Conservation (phyloP, 2,797 vertebrate genomes). For the Mastacembelus armatus region DNA sequence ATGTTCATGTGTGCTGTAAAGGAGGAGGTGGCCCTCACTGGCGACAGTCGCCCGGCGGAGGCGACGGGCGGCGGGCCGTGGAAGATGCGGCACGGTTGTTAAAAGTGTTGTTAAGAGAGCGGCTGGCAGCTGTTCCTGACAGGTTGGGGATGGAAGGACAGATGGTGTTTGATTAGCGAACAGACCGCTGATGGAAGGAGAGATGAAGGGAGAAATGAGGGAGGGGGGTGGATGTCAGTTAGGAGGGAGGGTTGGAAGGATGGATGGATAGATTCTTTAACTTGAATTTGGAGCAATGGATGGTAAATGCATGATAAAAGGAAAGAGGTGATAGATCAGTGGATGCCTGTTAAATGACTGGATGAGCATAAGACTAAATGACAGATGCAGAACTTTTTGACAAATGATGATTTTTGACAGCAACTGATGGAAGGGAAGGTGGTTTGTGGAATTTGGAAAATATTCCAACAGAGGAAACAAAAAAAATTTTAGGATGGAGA, state of each 20-base stretch:
- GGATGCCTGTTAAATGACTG: too few relatives aligned
- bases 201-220: conserved; percentile 84
- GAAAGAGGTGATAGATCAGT: not conserved
- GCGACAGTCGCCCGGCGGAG: conserved; percentile 43
- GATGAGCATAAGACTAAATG: not conserved
- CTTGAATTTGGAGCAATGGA: conserved; percentile 9
- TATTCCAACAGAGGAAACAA: not conserved
- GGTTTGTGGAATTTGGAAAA: not conserved
- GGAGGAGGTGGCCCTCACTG: conserved; percentile 47
- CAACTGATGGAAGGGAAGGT: not conserved
- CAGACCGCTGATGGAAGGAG: conserved; percentile 97
- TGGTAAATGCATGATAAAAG: not conserved
- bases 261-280: conserved; percentile 21
- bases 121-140: conserved; percentile 89
- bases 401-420: not conserved
- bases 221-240: conserved; percentile 44
- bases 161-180: conserved; percentile 99
- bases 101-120: conserved; percentile 99
- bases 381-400: not conserved
- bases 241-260: conserved; percentile 29
- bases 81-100: conserved; percentile 97
- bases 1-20: conserved; percentile 42
- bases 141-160: conserved; percentile 99
- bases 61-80: conserved; percentile 90
- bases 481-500: not conserved